Base-by-base conservation (phyloP, 2,797 vertebrate species). In the Smutsia gigantea region DNA sequence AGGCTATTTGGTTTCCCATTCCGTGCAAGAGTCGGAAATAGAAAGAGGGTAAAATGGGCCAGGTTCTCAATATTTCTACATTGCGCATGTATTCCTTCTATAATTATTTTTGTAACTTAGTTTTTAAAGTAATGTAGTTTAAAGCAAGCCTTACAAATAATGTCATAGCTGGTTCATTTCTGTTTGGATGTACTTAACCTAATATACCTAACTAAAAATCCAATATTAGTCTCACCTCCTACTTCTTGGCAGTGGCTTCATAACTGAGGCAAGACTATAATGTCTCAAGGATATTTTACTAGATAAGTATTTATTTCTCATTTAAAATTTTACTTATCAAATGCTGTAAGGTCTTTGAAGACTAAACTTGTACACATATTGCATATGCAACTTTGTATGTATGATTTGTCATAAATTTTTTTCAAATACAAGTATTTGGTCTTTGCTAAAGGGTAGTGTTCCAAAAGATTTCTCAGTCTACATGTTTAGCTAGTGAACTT, bases 341-440 rank as follows among this genome's bases (percentile, higher is more conserved):
- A 34, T 94, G 29, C 25, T 74, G 51, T 78, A 90, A 85, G 68
- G 51, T 18, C 51, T 86, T 86, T 61, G 42, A 94, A 94, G 29
- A 82, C 37, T 87, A 87, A 87, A 42, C 10, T 90, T 96, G 39
- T 42, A 29, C 34, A 53, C 27, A 64, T 12, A 23, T 42, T 92
- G 10, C 10, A 18, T 31, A 46, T 68, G 17, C 53, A 77, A 59
- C 61, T 87, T 79, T 68, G 0, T 34, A 8, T 66, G 4, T 93
- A 74, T 59, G 31, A 29, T 37, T 0, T 61, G 61, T 79, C 12
- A 79, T 83, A 75, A 55, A 31, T 79, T 93, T 81, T 78, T 68
- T 90, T 72, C 39, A n/a, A 92, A 92, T 79, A 81, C 15, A 93
- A 49, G 17, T 31, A 51, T 90, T 97, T 96, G 49, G 4, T 90